Evolutionary conservation across 2,797 vertebrate species (phyloP).

Genomic region (Xerus rutilus): DNA sequence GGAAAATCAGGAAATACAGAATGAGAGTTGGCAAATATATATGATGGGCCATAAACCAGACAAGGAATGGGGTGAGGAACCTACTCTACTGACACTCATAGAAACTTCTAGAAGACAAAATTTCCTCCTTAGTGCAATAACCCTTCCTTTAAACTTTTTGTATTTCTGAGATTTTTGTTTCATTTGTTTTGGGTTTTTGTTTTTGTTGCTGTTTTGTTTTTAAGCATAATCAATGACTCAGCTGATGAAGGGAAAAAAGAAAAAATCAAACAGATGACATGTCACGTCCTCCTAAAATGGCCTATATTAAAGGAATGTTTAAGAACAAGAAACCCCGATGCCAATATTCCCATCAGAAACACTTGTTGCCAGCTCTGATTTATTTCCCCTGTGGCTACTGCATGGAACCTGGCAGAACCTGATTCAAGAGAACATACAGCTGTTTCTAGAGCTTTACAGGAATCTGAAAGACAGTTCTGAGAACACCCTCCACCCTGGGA

Average conservation of each 20-base stretch:
- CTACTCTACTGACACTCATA: neutral
- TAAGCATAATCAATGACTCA: neutral
- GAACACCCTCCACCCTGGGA: neutral
- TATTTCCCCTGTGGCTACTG: neutral
- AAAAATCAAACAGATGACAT: neutral
- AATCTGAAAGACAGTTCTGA: neutral
- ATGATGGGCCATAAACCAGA: neutral
- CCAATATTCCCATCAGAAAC: neutral
- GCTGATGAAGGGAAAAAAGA: neutral
- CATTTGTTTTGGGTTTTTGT: neutral
- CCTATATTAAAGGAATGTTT: neutral
- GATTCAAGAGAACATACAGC: neutral
- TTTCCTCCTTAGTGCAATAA: neutral
- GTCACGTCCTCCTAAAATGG: neutral
- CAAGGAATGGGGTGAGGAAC: neutral
- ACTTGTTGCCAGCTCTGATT: neutral
- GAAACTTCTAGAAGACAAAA: neutral
- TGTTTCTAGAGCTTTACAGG: neutral
- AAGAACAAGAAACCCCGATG: neutral
- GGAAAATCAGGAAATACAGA: neutral
- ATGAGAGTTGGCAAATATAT: neutral
- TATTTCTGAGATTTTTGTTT: neutral
- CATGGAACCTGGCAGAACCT: neutral
- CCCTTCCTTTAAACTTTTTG: neutral
- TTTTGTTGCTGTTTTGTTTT: neutral